These are phyloP conservation scores for Phymanthus crucifer DNA, from an alignment of 92 coral and sea anemone genomes.

Conservation along the genomic window DNA sequence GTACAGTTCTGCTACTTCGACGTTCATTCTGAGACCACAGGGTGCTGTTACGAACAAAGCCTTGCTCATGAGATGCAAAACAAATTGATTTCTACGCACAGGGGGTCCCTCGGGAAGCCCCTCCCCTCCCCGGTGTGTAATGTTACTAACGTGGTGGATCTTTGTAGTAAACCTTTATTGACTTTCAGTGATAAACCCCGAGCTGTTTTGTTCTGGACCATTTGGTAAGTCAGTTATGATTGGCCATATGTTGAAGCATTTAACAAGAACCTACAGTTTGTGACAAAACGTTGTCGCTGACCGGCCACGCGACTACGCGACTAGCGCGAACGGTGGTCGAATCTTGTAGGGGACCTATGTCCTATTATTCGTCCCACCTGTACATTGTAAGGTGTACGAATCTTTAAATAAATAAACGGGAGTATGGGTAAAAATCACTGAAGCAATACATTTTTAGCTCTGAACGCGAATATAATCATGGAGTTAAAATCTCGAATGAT, in stretches of 20 bases:
- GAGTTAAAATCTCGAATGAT: no score
- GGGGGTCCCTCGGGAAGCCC: slow-evolving; percentile 61
- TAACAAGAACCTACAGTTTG: no score
- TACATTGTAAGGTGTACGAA: no score
- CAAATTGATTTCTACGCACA: slow-evolving; percentile 49
- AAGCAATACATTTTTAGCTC: no score
- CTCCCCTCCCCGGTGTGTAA: slow-evolving; percentile 77
- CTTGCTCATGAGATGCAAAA: slow-evolving; percentile 64
- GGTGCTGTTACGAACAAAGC: slow-evolving; percentile 68
- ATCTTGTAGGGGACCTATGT: no score
- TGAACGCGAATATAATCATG: no score
- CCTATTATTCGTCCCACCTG: no score
- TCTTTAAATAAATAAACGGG: no score
- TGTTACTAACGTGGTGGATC: slow-evolving; percentile 69
- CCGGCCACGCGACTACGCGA: no score
- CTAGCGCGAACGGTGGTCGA: no score
- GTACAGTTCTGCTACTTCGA: slow-evolving; percentile 81
- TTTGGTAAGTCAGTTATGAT: slow-evolving; percentile 62
- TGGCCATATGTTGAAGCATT: neutral
- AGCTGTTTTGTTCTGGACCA: slow-evolving; percentile 90
- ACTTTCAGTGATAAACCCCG: slow-evolving; percentile 48
- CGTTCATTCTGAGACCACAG: slow-evolving; percentile 50
- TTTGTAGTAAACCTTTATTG: slow-evolving; percentile 54
- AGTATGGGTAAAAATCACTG: no score
- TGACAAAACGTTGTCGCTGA: no score